These are phyloP conservation scores for Balearica regulorum DNA, from an alignment of 2,797 vertebrate genomes.

Conservation along the genomic window DNA sequence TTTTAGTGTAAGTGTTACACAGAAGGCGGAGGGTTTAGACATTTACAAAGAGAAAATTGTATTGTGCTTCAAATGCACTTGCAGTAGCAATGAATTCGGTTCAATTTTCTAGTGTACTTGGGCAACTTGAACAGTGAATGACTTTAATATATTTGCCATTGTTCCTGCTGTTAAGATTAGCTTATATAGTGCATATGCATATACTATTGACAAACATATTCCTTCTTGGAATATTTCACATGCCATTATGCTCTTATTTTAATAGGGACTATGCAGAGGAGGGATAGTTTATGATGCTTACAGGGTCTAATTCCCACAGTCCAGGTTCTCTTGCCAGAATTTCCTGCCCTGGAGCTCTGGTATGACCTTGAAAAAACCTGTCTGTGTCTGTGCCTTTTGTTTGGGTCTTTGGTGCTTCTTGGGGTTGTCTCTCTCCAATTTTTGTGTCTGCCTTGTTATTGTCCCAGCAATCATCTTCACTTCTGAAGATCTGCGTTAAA, in stretches of 20 bases:
- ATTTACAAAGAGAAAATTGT: background rate
- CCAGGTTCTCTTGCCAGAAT: background rate
- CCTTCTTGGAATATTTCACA: background rate
- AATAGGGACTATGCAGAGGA: background rate
- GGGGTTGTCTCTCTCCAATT: background rate
- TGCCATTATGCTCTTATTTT: background rate
- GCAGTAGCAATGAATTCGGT: background rate
- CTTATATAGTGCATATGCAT: background rate
- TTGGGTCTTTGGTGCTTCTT: background rate
- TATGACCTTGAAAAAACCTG: background rate
- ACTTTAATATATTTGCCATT: background rate
- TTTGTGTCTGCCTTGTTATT: background rate
- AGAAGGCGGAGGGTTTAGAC: background rate
- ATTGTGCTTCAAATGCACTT: background rate
- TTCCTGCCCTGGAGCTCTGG: background rate
- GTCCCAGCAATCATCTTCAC: background rate
- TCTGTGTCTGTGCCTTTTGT: background rate
- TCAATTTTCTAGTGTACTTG: background rate
- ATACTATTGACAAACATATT: background rate
- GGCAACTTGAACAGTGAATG: background rate
- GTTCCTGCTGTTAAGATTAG: background rate
- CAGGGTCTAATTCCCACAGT: background rate
- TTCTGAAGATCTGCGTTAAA: background rate
- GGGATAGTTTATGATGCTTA: background rate
- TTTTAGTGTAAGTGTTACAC: background rate